Percentiles rank a stretch among this genome's conserved stretches.
These are phyloP conservation scores for Anoncus sp. DNA, from an alignment of 2,888 invertebrate genomes.

Conservation along the genomic window DNA sequence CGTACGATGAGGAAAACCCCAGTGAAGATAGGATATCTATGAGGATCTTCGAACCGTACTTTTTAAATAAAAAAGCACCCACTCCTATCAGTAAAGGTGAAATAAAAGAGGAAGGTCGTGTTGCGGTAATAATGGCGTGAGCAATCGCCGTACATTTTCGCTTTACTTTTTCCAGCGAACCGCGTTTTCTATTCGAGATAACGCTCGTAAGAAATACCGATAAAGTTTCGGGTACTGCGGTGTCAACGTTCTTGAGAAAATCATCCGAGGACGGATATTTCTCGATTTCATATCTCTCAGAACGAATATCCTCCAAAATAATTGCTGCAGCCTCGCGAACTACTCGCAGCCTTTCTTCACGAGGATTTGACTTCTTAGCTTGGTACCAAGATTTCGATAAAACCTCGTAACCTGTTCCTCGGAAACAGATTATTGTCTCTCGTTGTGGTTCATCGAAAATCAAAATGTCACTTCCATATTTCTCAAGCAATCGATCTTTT, in stretches of 20 bases:
- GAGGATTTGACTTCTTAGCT: no score
- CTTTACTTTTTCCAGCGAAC: slow-evolving; percentile 44
- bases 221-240: slow-evolving; percentile 34
- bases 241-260: slow-evolving; percentile 35
- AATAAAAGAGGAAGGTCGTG: slow-evolving; percentile 62
- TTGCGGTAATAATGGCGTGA: slow-evolving; percentile 61
- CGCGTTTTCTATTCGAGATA: slow-evolving; percentile 53
- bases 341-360: slow-evolving; percentile 48
- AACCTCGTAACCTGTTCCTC: slow-evolving; percentile 38
- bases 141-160: slow-evolving; percentile 37
- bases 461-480: slow-evolving; percentile 61
- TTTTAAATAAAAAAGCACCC: slow-evolving; percentile 27
- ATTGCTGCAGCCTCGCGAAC: slow-evolving; percentile 53
- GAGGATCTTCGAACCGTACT: slow-evolving; percentile 8
- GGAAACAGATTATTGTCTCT: no score
- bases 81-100: slow-evolving; percentile 47
- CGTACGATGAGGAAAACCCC: slow-evolving; percentile 22
- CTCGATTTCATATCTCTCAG: slow-evolving; percentile 51
- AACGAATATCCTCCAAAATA: slow-evolving; percentile 59
- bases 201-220: slow-evolving; percentile 43
- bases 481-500: slow-evolving; percentile 49
- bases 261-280: slow-evolving; percentile 45
- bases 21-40: slow-evolving; percentile 16
- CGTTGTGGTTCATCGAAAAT: slow-evolving; percentile 31
- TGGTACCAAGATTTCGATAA: slow-evolving; percentile 58